phyloP scores from a whole-genome alignment of 92 coral and sea anemone species.

The Zoanthus solanderi region DNA sequence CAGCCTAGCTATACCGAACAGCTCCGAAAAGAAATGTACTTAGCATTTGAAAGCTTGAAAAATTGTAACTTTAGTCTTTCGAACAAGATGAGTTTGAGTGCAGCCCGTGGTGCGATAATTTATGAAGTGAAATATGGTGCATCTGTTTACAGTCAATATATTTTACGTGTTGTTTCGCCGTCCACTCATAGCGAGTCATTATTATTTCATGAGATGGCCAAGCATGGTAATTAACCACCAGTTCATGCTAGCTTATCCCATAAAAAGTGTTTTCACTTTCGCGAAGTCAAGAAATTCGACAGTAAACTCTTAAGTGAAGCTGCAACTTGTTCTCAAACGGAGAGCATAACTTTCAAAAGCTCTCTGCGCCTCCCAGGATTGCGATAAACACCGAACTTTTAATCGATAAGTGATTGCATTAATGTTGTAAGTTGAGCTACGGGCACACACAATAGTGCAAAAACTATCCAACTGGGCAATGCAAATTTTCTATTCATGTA shows the following conservation, averaged over 20 bases:
- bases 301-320: neutral
- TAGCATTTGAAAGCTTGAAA: constrained; percentile 37
- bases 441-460: neutral
- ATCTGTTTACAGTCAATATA: constrained; percentile 88
- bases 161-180: constrained; percentile 75
- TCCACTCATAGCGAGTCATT: constrained; percentile 77
- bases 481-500: constrained; percentile 70
- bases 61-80: neutral
- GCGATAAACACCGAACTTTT: constrained; percentile 9
- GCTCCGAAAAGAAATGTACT: neutral
- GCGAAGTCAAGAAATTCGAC: constrained; percentile 4
- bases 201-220: constrained; percentile 81
- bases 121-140: constrained; percentile 85
- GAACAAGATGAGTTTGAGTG: neutral
- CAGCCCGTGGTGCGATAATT: constrained; percentile 61
- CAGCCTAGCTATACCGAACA: constrained; percentile 32
- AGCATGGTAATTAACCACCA: constrained; percentile 74
- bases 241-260: constrained; percentile 40
- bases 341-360: neutral
- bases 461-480: constrained; percentile 59
- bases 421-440: neutral
- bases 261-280: neutral
- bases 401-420: constrained; percentile 13
- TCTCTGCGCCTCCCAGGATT: neutral
- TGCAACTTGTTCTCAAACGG: neutral